Evolutionary conservation across 2,113 vertebrate species (phyloP), one percentile per base, ranked within the genome.

Genomic region (Sprattus sprattus): DNA sequence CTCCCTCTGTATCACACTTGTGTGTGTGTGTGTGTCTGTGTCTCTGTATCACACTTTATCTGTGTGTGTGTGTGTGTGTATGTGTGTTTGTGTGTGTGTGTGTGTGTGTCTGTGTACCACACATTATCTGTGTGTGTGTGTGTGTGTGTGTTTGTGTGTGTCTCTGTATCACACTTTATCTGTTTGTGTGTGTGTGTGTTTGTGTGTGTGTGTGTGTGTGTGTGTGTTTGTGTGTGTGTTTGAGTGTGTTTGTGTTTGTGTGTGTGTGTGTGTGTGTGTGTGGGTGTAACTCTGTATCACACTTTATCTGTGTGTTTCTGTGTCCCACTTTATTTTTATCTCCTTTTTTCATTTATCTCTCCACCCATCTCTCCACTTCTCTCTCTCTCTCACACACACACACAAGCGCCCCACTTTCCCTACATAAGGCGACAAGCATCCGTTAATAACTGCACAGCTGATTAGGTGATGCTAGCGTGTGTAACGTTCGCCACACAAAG

Each of bases 1-100:
- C 39, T 39, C 39, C 39, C 39, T 39, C 39, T 39, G 1, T 39
- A 39, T 39, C 39, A 39, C 39, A 50, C 8, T 67, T 87, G 85
- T 52, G 89, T 84, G 75, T 82, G 82, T 86, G 85, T 86, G 83
- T 67, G 75, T 89, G 85, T 84, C 83, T 83, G 82, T 84, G 50
- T 80, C 81, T 18, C 47, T 67, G 54, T 60, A 39, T 39, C 39
- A 39, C 39, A 50, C 8, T 67, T 39, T 57, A 57, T 81, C 15
- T 83, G 88, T 87, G 85, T 52, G 89, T 84, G 75, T 82, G 82
- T 86, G 85, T 86, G 83, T 67, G 75, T 89, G 85, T 84, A 83
- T 83, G 82, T 84, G 50, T 80, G 83, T 18, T 47, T 67, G 54
- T 60, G 18, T 15, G 54, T 60, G 54, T 15, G 54, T 15, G 11